Evolutionary conservation across 2,888 invertebrate genomes (phyloP), one percentile per base, ranked within the genome.

Genomic region (Lochmaea capreae): DNA sequence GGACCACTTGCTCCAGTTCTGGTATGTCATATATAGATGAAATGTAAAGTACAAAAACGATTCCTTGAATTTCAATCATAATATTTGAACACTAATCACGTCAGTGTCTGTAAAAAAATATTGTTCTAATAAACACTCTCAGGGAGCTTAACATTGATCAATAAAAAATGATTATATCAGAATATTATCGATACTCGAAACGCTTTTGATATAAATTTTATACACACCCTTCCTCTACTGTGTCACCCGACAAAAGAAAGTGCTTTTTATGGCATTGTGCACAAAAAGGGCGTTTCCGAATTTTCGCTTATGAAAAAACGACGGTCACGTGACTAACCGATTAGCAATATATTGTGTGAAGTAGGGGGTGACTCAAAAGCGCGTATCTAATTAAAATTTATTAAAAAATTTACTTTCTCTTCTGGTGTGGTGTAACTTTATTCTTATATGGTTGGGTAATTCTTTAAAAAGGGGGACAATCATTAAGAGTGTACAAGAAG

Each of bases 371-470:
- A 73, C 71, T 74, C 65, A 74, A 68, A 75, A 76, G 74, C 76
- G 74, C 77, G 78, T 75, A 70, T 75, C 75, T 74, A 77, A 81
- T 77, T 78, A 75, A 80, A 81, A 81, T 81, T 80, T 80, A 80
- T 81, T 80, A 80, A 81, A 81, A 79, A 81, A 79, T 77, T 79
- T 79, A 78, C 78, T 77, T 76, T 68, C 65, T 72, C 71, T 78
- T 78, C 70, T 63, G 63, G 61, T 69, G 26, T 18, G 58, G 22
- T 26, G 39, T n/a, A 54, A 54, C 16, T 54, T 54, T 54, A 54
- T 12, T 59, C 59, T 33, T 59, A 8, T 33, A 59, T 39, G 59
- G 59, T 33, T 59, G 33, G 59, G 33, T 39, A 59, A 16, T 14
- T 61, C 39, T 33, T 39, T 12, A 9, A 4, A 61, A 33, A 6